Conservation (phyloP, 2,888 invertebrate species). For the Oligia fasciuncula region DNA sequence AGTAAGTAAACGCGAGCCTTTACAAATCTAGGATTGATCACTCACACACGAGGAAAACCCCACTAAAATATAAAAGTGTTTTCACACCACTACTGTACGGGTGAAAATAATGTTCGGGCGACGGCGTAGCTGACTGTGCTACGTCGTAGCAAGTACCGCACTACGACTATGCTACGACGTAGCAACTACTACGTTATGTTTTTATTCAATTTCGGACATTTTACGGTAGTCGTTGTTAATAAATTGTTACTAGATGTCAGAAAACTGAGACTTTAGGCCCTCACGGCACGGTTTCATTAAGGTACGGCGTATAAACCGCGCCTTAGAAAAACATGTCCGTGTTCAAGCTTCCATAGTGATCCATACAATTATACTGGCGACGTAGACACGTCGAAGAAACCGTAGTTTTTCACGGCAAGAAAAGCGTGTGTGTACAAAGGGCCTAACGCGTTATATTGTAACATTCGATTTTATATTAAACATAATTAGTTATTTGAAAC, state of each 20-base stretch:
- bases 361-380: too few species aligned
- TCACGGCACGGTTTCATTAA: background rate
- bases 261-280: background rate
- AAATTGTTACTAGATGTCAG: background rate
- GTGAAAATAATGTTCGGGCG: conserved; percentile 24
- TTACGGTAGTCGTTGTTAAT: background rate
- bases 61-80: conserved; percentile 34
- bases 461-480: conserved; percentile 2
- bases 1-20: conserved; percentile 21
- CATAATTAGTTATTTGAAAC: conserved; percentile 3
- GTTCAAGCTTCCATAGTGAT: background rate
- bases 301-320: background rate
- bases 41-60: conserved; percentile 23
- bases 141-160: conserved; percentile 23
- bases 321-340: background rate
- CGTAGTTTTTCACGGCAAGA: too few species aligned
- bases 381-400: too few species aligned
- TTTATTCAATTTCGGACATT: background rate
- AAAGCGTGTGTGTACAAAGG: too few species aligned
- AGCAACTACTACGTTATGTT: background rate
- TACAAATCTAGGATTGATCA: conserved; percentile 32
- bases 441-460: background rate
- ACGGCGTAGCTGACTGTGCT: conserved; percentile 22
- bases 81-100: conserved; percentile 5
- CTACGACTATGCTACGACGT: conserved; percentile 8